Conservation (phyloP, 2,797 vertebrate species). For the Neopelma chrysocephalum region DNA sequence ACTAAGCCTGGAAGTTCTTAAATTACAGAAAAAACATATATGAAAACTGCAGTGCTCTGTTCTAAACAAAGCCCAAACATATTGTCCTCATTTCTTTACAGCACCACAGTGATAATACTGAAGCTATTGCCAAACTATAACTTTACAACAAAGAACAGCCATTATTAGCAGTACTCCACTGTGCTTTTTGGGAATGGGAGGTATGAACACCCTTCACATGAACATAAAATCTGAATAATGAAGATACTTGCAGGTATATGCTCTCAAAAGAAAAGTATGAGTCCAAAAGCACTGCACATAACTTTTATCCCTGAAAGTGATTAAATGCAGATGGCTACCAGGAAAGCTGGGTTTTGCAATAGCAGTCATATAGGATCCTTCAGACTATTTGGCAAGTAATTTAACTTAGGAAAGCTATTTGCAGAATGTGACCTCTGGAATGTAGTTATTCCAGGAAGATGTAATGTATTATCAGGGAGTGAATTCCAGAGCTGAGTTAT, state of each 20-base stretch:
- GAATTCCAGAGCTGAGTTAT: conserved; percentile 44
- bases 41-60: not conserved
- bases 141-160: not conserved
- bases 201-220: not conserved
- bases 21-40: not conserved
- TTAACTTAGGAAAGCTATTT: conserved; percentile 51
- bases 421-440: conserved; percentile 61
- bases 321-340: conserved; percentile 53
- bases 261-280: not conserved
- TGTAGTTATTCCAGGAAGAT: conserved; percentile 52
- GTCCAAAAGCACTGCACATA: not conserved
- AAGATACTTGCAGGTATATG: not conserved
- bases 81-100: not conserved
- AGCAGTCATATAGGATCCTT: conserved; percentile 27
- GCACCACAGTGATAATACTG: not conserved
- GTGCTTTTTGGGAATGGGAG: not conserved
- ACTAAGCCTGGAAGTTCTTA: not conserved
- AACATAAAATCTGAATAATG: not conserved
- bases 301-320: not conserved
- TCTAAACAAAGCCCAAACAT: not conserved
- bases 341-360: not conserved
- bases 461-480: conserved; percentile 23
- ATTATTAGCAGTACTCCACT: not conserved
- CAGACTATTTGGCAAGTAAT: conserved; percentile 52
- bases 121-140: not conserved